phyloP scores from a whole-genome alignment of 1,140 invertebrate genomes.

The Penaeus japonicus region DNA sequence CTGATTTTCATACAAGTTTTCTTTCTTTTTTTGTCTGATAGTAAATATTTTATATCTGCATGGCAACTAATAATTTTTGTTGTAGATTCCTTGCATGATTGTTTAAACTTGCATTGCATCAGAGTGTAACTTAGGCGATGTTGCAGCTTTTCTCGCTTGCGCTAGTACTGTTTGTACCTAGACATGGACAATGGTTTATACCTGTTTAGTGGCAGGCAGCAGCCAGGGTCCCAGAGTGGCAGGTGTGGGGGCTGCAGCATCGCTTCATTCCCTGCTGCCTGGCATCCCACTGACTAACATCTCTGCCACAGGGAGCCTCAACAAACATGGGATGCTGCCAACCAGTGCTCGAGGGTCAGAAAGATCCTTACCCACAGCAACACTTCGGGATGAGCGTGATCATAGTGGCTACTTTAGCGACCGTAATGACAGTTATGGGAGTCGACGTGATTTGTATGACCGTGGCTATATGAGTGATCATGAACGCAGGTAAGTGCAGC shows the following conservation, averaged over 20 bases:
- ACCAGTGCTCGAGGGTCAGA: slow-evolving; percentile 45
- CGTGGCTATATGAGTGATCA: slow-evolving; percentile 59
- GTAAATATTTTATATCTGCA: background rate
- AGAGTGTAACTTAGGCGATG: slow-evolving; percentile 19
- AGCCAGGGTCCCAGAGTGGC: background rate
- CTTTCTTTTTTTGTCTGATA: background rate
- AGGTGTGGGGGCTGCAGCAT: slow-evolving; percentile 23
- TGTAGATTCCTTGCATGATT: slow-evolving; percentile 31
- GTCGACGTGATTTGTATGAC: slow-evolving; percentile 55
- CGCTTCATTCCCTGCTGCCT: background rate
- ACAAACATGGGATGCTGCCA: slow-evolving; percentile 47
- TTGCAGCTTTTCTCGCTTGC: slow-evolving; percentile 6
- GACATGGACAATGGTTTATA: background rate
- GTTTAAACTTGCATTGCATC: slow-evolving; percentile 8
- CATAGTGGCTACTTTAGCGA: slow-evolving; percentile 74
- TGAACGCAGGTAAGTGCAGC: slow-evolving; percentile 61
- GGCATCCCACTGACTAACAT: background rate
- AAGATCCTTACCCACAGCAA: slow-evolving; percentile 50
- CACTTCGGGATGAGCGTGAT: slow-evolving; percentile 47
- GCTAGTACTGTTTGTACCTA: background rate
- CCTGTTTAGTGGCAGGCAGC: slow-evolving; percentile 11
- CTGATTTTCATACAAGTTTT: background rate
- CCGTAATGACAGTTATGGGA: slow-evolving; percentile 81
- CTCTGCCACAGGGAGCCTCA: slow-evolving; percentile 32
- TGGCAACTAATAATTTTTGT: slow-evolving; percentile 10